A percentile compares a stretch with the other conserved stretches of the same genome.
These are phyloP conservation scores for Piprites chloris DNA, from an alignment of 2,113 vertebrate species.

Conservation along the genomic window DNA sequence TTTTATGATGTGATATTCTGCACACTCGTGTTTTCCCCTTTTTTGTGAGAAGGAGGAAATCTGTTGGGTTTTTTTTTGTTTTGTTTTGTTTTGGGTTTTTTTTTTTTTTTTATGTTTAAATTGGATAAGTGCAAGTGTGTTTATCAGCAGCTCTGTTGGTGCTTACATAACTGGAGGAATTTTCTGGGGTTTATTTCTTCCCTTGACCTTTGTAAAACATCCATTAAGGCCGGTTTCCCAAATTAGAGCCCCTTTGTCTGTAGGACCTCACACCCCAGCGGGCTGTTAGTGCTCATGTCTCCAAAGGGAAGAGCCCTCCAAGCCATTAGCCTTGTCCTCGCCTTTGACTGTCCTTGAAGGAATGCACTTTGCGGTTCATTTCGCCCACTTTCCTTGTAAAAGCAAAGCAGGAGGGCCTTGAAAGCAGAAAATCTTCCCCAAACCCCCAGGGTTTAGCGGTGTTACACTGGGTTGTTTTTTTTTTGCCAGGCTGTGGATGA, in stretches of 20 bases:
- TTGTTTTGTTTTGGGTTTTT: no score
- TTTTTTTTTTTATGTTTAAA: background rate
- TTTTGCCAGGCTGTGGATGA: background rate
- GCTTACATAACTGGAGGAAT: background rate
- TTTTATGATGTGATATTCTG: background rate
- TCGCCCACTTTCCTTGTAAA: background rate
- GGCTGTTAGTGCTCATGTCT: background rate
- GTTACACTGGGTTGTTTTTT: background rate
- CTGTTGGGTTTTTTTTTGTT: background rate
- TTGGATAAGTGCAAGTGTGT: background rate
- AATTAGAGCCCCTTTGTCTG: background rate
- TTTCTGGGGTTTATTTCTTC: background rate
- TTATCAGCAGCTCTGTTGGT: background rate
- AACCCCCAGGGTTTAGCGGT: background rate
- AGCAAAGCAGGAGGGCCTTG: background rate
- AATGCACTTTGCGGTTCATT: background rate
- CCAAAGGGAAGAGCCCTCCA: background rate
- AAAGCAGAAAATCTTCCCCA: background rate
- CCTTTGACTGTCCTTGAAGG: background rate
- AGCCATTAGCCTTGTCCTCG: background rate
- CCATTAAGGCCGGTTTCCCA: background rate
- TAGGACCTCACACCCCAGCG: rapidly evolving
- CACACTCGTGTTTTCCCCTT: rapidly evolving
- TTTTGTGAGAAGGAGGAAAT: background rate
- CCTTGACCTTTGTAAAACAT: background rate